These are phyloP conservation scores for Polydesmus complanatus DNA, from an alignment of 2,888 invertebrate species.

Conservation along the genomic window DNA sequence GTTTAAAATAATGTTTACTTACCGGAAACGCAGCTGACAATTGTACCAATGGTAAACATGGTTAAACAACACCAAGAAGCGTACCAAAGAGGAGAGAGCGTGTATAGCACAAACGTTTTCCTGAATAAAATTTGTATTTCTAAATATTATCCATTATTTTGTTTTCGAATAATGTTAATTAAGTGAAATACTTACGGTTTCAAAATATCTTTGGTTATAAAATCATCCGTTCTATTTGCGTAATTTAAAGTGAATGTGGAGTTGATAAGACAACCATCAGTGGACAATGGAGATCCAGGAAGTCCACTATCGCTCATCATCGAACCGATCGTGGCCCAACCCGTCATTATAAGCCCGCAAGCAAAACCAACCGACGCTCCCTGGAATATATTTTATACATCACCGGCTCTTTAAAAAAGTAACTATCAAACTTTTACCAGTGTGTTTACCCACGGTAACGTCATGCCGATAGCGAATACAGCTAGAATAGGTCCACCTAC, in stretches of 20 bases:
- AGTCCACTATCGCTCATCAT: background rate
- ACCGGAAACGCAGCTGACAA: background rate
- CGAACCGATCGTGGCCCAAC: conserved; percentile 9
- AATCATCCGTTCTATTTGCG: background rate
- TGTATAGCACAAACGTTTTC: background rate
- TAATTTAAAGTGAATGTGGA: background rate
- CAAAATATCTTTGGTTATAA: background rate
- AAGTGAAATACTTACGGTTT: background rate
- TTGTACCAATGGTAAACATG: background rate
- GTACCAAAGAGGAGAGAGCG: background rate
- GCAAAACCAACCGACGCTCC: background rate
- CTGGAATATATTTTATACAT: background rate
- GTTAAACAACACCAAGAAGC: background rate
- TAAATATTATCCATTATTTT: background rate
- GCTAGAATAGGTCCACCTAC: conserved; percentile 7
- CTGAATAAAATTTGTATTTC: background rate
- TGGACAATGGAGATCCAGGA: background rate
- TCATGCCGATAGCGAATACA: conserved; percentile 8
- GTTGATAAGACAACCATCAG: conserved; percentile 2
- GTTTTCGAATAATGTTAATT: background rate
- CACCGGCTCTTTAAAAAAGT: background rate
- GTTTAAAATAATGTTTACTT: background rate
- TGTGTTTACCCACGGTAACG: conserved; percentile 11
- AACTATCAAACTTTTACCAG: background rate
- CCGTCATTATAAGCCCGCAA: background rate